Base-by-base conservation (phyloP, 2,113 vertebrate species). In the Sisor rabdophorus region DNA sequence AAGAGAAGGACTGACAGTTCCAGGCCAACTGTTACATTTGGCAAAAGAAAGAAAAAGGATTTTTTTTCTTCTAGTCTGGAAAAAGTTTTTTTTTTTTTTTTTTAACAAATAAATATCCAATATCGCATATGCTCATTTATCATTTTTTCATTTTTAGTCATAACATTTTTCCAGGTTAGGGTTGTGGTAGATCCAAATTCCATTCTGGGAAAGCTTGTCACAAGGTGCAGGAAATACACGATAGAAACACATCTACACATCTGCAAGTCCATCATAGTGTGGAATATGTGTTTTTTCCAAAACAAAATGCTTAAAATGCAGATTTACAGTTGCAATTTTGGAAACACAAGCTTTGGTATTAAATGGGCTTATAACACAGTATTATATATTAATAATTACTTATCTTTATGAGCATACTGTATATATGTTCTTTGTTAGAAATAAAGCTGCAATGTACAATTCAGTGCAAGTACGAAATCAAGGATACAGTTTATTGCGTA, bases 401-500 rank as follows among this genome's bases (percentile, higher is more conserved):
- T 13, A 48, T 20, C 72, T 74, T 82, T 79, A 53, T 63, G 79
- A 74, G 36, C 59, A 32, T 69, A 82, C 77, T 50, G 48, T 28
- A 73, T 76, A 67, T 63, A 22, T 58, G 65, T 59, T 75, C 58
- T 72, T 63, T 61, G 47, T 44, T 26, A 70, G 73, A 61, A 80
- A 74, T 77, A 87, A 83, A 87, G 80, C 82, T 83, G 85, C 60
- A 36, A 71, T 79, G 75, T 76, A 76, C 28, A 74, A 86, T 87
- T 85, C 78, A 67, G 84, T 84, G 77, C 80, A 81, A 19, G 81
- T 74, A 77, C 80, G 84, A 85, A 86, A 84, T 40, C 84, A 87
- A 79, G 82, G 82, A 85, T 75, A 88, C 77, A 82, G 78, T 88
- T 90, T 89, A 90, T 90, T 90, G 89, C 89, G 90, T 89, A 88